A percentile compares a stretch with the other conserved stretches of the same genome.
phyloP scores from a whole-genome alignment of 2,113 vertebrate species.

The Chloroceryle aenea region DNA sequence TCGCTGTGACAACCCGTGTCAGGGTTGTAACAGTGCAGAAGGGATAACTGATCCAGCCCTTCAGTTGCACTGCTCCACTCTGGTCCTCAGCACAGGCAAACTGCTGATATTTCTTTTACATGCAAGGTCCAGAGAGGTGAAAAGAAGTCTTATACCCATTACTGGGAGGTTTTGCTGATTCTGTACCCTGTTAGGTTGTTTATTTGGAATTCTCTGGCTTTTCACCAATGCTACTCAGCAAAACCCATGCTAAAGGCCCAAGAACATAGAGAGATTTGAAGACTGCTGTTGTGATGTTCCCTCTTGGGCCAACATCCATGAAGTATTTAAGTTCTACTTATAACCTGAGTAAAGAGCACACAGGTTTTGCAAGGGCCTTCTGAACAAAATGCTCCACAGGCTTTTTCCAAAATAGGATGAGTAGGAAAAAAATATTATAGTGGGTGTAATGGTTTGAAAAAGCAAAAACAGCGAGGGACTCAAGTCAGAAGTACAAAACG shows the following conservation, averaged over 20 bases:
- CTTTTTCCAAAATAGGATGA: background rate
- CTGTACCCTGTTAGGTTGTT: background rate
- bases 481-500: too few species aligned
- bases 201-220: background rate
- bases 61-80: background rate
- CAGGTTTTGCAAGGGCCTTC: background rate
- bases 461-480: too few species aligned
- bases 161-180: background rate
- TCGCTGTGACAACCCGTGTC: background rate
- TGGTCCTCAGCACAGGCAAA: background rate
- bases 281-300: background rate
- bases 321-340: background rate
- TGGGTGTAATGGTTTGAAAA: too few species aligned
- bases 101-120: background rate
- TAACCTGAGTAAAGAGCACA: background rate
- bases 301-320: background rate
- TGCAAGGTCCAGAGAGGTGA: background rate
- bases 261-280: background rate
- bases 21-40: background rate
- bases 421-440: background rate
- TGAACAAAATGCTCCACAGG: background rate
- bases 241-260: background rate
- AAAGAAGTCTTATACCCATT: background rate
- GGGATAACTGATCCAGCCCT: background rate
- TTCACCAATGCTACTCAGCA: background rate